phyloP scores from a whole-genome alignment of 2,888 invertebrate genomes.

The Epiblema foenella region DNA sequence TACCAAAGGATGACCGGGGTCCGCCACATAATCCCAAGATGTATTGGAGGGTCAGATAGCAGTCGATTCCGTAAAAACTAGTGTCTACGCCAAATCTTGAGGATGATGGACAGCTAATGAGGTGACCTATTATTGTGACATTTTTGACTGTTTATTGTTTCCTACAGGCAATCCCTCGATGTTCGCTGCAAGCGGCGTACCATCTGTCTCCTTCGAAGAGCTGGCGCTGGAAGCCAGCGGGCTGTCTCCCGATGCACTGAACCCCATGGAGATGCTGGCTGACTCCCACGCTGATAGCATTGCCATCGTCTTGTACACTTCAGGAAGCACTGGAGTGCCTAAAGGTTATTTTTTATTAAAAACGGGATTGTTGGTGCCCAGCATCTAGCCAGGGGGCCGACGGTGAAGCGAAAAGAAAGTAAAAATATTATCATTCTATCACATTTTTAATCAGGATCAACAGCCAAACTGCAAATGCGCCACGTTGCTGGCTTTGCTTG shows the following conservation, averaged over 20 bases:
- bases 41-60: no score
- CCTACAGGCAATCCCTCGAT: conserved; percentile 71
- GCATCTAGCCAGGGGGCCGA: no score
- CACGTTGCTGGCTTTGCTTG: background rate
- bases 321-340: conserved; percentile 95
- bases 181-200: conserved; percentile 69
- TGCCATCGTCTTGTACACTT: conserved; percentile 92
- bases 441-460: background rate
- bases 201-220: conserved; percentile 79
- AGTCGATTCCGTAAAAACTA: no score
- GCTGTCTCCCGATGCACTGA: conserved; percentile 67
- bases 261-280: conserved; percentile 71
- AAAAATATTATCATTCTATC: no score
- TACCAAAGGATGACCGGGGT: no score
- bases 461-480: background rate
- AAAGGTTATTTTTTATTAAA: no score
- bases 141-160: background rate
- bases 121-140: no score
- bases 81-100: no score
- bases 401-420: no score
- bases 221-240: conserved; percentile 75
- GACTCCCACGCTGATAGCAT: conserved; percentile 78
- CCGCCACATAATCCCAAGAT: no score
- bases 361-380: no score
- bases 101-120: no score